Conservation (phyloP, 2,797 vertebrate species). For the Oryzias dopingdopingensis region DNA sequence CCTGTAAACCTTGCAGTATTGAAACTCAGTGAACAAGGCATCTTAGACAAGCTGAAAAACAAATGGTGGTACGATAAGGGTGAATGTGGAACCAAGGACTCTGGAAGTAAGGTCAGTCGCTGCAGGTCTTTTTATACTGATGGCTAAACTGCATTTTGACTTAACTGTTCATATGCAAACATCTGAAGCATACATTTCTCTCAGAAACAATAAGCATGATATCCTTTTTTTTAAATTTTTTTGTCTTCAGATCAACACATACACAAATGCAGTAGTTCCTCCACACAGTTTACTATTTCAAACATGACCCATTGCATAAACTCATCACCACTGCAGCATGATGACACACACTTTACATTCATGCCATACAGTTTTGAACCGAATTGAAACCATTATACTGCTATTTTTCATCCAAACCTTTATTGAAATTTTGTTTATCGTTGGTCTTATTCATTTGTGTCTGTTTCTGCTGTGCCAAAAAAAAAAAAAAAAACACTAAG, state of each 20-base stretch:
- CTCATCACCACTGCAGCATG: slow-evolving; percentile 64
- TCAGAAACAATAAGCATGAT: slow-evolving; percentile 40
- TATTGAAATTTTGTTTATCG: slow-evolving; percentile 72
- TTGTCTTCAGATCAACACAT: slow-evolving; percentile 18
- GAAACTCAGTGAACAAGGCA: slow-evolving; percentile 99
- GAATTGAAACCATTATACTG: slow-evolving; percentile 78
- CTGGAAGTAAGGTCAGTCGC: slow-evolving; percentile 97
- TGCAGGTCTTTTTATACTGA: slow-evolving; percentile 96
- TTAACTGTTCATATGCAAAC: slow-evolving; percentile 86
- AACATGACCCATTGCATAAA: slow-evolving; percentile 47
- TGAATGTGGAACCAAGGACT: slow-evolving; percentile 94
- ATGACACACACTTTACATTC: slow-evolving; percentile 51
- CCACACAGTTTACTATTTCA: slow-evolving; percentile 46
- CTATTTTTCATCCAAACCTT: slow-evolving; percentile 65
- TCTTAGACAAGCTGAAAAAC: slow-evolving; percentile 99
- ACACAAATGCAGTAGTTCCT: slow-evolving; percentile 2
- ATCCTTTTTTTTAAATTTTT: slow-evolving; percentile 24
- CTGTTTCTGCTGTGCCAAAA: slow-evolving; percentile 1
- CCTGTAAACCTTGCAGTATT: slow-evolving; percentile 99
- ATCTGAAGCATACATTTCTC: slow-evolving; percentile 55
- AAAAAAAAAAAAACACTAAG: slow-evolving; percentile 5
- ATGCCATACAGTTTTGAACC: slow-evolving; percentile 56
- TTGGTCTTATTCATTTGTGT: slow-evolving; percentile 68
- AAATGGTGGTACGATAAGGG: slow-evolving; percentile 99
- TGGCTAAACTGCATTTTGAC: slow-evolving; percentile 90